Base-by-base conservation (phyloP, 35 echinoderm and acorn worm genomes). In the Apostichopus californicus region DNA sequence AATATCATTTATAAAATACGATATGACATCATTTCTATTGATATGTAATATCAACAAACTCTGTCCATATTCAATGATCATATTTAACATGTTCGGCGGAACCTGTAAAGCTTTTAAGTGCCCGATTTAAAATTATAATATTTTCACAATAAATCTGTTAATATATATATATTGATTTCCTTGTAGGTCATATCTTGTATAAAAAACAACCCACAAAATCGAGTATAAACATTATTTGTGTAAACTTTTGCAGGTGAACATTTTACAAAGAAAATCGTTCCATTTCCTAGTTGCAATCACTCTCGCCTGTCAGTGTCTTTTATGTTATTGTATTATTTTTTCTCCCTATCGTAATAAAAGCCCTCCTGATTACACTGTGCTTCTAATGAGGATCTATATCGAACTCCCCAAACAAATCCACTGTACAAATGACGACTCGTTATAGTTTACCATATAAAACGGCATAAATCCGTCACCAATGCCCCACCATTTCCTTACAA, bases 391-490 rank as follows among this genome's bases (percentile, higher is more conserved):
- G 8, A 85, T 3, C 6, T n/a, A 10, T 21, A 85, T 10, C 57
- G 81, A 58, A 85, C 28, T 58, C 23, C 55, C 81, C 81, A 85
- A 59, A 22, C 81, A 85, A 55, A 85, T 11, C 71, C 7, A 7
- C 17, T 59, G 81, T 15, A 61, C 14, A 21, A 85, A 85, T 46
- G 34, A 85, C 58, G 81, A 13, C 81, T 59, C 81, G 17, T 20
- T 85, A 58, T 63, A 58, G 81, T 25, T 22, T 56, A 85, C 55
- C 81, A 85, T 52, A n/a, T 55, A 46, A 46, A 11, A 3, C 81
- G 18, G 54, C 57, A 58, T 85, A 85, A 85, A 85, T 85, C 81
- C 81, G 57, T 85, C 81, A 85, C 24, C 1, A n/a, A 18, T 75
- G 71, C 71, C n/a, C 81, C 55, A 85, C 81, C 55, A 59, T 59